Conservation (phyloP, 2,888 invertebrate species). For the Argyresthia albistria region DNA sequence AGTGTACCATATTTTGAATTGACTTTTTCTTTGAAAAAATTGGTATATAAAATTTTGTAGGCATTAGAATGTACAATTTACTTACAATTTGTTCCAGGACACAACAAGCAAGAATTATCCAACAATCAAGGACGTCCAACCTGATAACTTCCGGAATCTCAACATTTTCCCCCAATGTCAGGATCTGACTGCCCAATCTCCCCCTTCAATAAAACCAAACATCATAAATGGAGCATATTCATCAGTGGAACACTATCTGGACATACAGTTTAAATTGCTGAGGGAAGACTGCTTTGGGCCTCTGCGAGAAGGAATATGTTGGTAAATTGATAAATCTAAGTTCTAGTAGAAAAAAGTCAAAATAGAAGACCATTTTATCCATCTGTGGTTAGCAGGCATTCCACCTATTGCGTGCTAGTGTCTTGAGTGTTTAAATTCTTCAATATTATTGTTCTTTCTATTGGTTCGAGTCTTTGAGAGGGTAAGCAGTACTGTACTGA, state of each 20-base stretch:
- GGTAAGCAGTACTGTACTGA: no score
- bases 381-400: no score
- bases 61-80: neutral
- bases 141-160: constrained; percentile 33
- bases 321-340: constrained; percentile 24
- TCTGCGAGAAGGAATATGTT: constrained; percentile 76
- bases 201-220: constrained; percentile 59
- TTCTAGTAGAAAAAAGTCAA: no score
- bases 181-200: constrained; percentile 63
- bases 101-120: neutral
- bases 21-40: no score
- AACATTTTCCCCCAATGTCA: constrained; percentile 58
- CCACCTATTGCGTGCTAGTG: no score
- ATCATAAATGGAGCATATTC: constrained; percentile 75
- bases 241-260: constrained; percentile 80
- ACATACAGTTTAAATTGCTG: constrained; percentile 83
- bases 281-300: constrained; percentile 86
- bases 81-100: neutral
- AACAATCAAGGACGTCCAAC: neutral
- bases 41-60: no score
- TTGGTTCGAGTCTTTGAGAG: no score
- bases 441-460: no score
- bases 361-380: no score
- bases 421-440: no score
- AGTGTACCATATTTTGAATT: no score